Base-by-base conservation (phyloP, 30 jellyfish, hydroid and myxozoan genomes). In the Chironex yamaguchii region DNA sequence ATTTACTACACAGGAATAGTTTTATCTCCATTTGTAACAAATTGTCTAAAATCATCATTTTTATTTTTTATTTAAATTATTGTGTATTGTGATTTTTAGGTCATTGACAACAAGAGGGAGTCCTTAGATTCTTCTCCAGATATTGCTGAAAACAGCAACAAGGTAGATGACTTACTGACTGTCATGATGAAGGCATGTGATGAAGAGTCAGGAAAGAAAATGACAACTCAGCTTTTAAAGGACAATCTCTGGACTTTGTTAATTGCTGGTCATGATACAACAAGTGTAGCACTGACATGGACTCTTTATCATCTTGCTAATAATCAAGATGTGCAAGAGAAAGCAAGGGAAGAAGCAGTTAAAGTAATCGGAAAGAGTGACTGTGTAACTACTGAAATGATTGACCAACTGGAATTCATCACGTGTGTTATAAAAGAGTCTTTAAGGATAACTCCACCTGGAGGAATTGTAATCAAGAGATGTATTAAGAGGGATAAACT, bases 391-490 rank as follows among this genome's bases (percentile, higher is more conserved):
- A 17, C 58, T 6, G 58, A 42, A 42, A 42, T 42, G 58, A 42
- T 42, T 42, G 17, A 17, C 58, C 9, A 42, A 9, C 17, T 42
- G 58, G 58, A 42, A 42, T 77, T 24, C 29, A 66, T 77, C 21
- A 42, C 9, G 9, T 6, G 17, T 42, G 58, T 42, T 6, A 26
- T 80, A 0, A 31, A 80, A 33, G 96, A 86, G 36, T 48, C 86
- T 0, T 63, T 86, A 3, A 71, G 96, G 11, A 53, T 75, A 22
- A 54, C 62, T 74, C 93, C 96, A n/a, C 88, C 96, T 31, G 96
- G 62, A 14, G 52, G 88, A 4, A 9, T 74, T 6, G 42, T 76
- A 29, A 62, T 49, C 0, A 87, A 93, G 17, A 23, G n/a, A 64
- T 29, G 62, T n/a, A 87, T 62, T 12, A 67, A 74, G 35, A 76